A percentile compares a stretch with the other conserved stretches of the same genome.
Conservation (phyloP, 2,888 invertebrate species). For the Hirtodrosophila histrioides region DNA sequence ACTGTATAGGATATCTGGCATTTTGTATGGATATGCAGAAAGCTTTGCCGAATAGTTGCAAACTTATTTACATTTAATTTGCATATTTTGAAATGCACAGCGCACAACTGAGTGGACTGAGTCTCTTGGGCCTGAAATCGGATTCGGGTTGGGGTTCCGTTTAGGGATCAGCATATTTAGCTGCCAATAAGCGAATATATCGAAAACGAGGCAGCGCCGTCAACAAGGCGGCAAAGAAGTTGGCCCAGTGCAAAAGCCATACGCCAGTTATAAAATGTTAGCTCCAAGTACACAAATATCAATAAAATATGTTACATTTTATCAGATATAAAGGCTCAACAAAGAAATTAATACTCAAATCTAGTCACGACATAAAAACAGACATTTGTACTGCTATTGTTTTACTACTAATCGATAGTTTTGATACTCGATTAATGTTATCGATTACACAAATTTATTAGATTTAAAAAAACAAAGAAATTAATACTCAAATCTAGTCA, state of each 20-base stretch:
- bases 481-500: too few relatives aligned
- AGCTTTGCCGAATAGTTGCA: slow-evolving; percentile 75
- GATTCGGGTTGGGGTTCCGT: slow-evolving; percentile 3
- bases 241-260: slow-evolving; percentile 9
- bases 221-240: slow-evolving; percentile 10
- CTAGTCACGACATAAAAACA: too few relatives aligned
- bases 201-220: slow-evolving; percentile 17
- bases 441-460: too few relatives aligned
- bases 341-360: too few relatives aligned
- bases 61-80: slow-evolving; percentile 83
- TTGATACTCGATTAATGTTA: too few relatives aligned
- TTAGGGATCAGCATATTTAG: slow-evolving; percentile 46
- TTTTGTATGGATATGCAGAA: slow-evolving; percentile 29
- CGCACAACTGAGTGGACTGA: neutral
- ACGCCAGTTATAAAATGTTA: slow-evolving; percentile 40
- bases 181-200: slow-evolving; percentile 57
- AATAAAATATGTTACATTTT: too few relatives aligned
- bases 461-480: too few relatives aligned
- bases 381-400: too few relatives aligned
- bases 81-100: slow-evolving; percentile 74
- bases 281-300: neutral
- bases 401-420: too few relatives aligned
- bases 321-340: too few relatives aligned
- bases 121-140: slow-evolving; percentile 1
- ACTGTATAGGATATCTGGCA: slow-evolving; percentile 7